Base-by-base conservation (phyloP, 1,140 invertebrate genomes). In the Drosophila sp. region DNA sequence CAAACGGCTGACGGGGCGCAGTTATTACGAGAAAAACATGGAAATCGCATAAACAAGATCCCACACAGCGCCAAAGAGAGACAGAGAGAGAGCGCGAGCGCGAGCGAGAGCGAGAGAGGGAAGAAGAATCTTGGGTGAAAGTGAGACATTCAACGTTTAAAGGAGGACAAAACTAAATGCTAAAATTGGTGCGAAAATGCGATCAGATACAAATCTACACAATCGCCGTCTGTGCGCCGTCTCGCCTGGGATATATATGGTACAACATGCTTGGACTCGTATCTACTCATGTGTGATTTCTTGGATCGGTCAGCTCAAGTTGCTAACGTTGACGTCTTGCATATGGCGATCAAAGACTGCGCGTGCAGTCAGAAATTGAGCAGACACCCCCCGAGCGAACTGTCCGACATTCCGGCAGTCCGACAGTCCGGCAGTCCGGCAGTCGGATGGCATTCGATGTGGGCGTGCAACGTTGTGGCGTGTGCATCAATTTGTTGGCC, bases 401-500 rank as follows among this genome's bases (percentile, higher is more conserved):
- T 8, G 34, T 21, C 16, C 8, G 34, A 38, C 43, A 36, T n/a
- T n/a, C n/a, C n/a, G 57, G 29, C 53, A 43, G 70, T 51, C 16
- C 16, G 45, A 41, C 27, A 7, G 18, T 34, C 14, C n/a, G 57
- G 29, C 53, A 43, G 70, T 51, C 16, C 16, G 45, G 40, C 27
- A 7, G 18, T 34, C 14, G 8, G 34, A 32, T 32, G 32, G 14
- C 45, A 57, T 45, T 40, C 41, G 7, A 58, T 57, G 70, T 82
- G 79, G 79, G 79, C 64, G 75, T 78, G 78, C 73, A 76, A 18
- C 29, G 50, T 46, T 65, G 46, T 45, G 64, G 65, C 61, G 75
- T 61, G 79, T 82, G 79, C 75, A 81, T 78, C 78, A 61, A 81
- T 82, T 67, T 81, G 64, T 74, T 81, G 65, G 78, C 63, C 63